These are phyloP conservation scores for Erynnis tages DNA, from an alignment of 2,888 invertebrate genomes.

Conservation along the genomic window DNA sequence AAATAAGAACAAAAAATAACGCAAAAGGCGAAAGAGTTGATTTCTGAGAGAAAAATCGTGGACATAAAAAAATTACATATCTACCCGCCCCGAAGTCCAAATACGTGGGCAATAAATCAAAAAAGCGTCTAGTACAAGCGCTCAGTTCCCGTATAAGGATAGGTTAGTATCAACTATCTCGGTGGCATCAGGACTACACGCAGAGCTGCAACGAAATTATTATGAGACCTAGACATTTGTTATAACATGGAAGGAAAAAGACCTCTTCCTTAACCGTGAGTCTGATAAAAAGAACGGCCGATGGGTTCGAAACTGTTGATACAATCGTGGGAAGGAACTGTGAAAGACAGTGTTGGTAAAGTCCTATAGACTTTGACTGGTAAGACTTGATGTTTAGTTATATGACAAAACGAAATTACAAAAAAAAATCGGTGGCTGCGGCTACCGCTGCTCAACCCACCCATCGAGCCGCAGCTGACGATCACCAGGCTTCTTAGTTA, in stretches of 20 bases:
- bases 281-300: neutral
- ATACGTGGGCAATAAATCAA: constrained; percentile 22
- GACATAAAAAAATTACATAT: neutral
- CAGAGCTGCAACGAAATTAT: constrained; percentile 23
- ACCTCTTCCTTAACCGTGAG: constrained; percentile 1
- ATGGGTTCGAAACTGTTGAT: no score
- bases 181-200: constrained; percentile 24
- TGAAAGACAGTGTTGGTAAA: no score
- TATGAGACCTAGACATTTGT: constrained; percentile 25
- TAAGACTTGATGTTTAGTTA: no score
- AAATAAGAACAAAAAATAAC: no score
- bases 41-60: neutral
- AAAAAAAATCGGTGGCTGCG: no score
- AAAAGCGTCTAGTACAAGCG: constrained; percentile 16
- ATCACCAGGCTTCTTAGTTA: no score
- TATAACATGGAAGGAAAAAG: constrained; percentile 12
- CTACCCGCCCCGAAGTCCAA: neutral
- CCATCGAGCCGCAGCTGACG: no score
- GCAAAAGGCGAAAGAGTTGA: no score
- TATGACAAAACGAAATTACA: no score
- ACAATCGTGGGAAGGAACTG: no score
- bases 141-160: constrained; percentile 18
- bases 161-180: constrained; percentile 23
- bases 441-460: no score
- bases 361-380: no score